Evolutionary conservation across 1,140 invertebrate species (phyloP).

Genomic region (Brachionus angularis): DNA sequence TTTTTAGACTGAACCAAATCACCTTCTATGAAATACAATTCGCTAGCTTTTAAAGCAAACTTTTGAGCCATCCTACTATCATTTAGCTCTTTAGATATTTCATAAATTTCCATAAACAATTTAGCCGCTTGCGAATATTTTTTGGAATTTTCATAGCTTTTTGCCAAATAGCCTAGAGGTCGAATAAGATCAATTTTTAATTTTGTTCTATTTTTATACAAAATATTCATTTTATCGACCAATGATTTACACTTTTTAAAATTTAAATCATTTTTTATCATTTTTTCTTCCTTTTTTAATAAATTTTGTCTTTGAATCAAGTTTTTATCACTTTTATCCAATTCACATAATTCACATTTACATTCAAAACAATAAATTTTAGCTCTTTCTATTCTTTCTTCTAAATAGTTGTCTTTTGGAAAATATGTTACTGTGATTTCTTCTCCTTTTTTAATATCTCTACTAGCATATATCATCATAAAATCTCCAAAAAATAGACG

Average conservation of each 20-base stretch:
- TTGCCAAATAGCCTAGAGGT: no score
- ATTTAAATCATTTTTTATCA: background rate
- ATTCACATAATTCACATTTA: conserved; percentile 6
- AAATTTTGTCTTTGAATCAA: background rate
- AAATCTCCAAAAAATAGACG: conserved; percentile 11
- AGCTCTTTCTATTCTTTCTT: conserved; percentile 5
- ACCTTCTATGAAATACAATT: no score
- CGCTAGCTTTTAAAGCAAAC: no score
- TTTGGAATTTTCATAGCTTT: no score
- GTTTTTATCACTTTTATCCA: background rate
- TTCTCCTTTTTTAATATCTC: conserved; percentile 26
- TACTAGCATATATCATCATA: background rate
- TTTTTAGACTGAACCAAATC: no score
- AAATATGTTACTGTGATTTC: conserved; percentile 8
- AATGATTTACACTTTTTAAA: background rate
- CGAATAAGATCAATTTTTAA: no score
- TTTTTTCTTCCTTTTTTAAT: background rate
- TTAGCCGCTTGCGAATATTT: no score
- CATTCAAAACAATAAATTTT: conserved; percentile 8
- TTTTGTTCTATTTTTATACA: no score
- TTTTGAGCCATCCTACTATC: no score
- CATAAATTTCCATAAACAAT: no score
- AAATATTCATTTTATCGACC: conserved; percentile 29
- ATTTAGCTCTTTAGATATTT: no score
- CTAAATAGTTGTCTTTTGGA: background rate